These are phyloP conservation scores for Semotilus atromaculatus DNA, from an alignment of 2,797 vertebrate genomes.

Conservation along the genomic window DNA sequence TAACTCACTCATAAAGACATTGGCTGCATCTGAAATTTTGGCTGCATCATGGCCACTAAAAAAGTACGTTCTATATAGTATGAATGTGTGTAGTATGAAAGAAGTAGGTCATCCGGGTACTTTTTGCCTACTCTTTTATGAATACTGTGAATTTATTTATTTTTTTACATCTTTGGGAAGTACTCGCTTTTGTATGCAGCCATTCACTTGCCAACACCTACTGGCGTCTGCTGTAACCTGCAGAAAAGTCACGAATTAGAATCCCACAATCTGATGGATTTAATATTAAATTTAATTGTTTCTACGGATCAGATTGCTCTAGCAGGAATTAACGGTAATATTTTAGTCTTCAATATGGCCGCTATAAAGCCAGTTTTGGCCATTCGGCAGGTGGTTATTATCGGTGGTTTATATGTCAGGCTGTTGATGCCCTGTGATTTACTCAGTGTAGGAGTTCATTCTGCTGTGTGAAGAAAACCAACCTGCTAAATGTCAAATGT, in stretches of 20 bases:
- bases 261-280: not conserved
- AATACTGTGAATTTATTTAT: no score
- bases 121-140: no score
- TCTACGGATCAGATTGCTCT: not conserved
- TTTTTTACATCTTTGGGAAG: no score
- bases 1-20: not conserved
- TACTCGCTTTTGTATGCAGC: no score
- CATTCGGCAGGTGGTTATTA: constrained; percentile 54
- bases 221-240: not conserved
- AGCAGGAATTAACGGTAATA: not conserved
- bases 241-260: not conserved
- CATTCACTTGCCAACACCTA: not conserved
- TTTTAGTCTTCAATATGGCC: constrained; percentile 30
- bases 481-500: constrained; percentile 82
- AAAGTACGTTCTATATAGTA: no score
- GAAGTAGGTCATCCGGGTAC: no score
- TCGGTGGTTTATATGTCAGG: constrained; percentile 52
- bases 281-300: not conserved
- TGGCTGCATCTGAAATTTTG: no score
- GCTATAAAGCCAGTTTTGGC: constrained; percentile 44
- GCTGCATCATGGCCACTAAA: no score
- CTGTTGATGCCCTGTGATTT: constrained; percentile 60
- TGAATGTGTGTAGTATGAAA: no score
- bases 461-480: constrained; percentile 79
- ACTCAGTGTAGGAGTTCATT: constrained; percentile 78